Evolutionary conservation across 2,888 invertebrate species (phyloP).

Genomic region (Sialis fuliginosa): DNA sequence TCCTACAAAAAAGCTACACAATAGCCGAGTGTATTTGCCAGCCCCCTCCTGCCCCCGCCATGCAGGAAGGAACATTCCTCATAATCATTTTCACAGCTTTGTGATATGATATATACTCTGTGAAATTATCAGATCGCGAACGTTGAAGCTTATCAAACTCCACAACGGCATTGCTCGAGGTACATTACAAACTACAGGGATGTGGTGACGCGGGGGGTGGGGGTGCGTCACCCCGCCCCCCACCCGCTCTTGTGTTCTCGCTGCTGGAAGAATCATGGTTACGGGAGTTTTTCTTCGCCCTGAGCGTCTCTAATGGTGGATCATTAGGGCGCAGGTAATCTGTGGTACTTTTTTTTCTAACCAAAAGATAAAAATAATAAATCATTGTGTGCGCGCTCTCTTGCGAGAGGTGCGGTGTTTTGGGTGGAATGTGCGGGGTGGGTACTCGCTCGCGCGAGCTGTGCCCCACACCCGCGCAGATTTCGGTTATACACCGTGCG

Average conservation of each 20-base stretch:
- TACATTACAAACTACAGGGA: neutral
- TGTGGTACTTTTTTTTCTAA: conserved; percentile 21
- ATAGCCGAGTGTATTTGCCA: no score
- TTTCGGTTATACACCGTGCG: no score
- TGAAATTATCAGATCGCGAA: conserved; percentile 11
- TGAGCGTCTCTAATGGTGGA: conserved; percentile 24
- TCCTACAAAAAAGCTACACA: no score
- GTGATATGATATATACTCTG: conserved; percentile 22
- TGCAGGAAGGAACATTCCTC: conserved; percentile 27
- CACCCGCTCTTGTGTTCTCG: neutral
- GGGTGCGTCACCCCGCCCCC: neutral
- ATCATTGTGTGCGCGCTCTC: conserved; percentile 20
- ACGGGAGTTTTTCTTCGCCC: conserved; percentile 17
- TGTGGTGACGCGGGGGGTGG: neutral
- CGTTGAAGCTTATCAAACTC: conserved; percentile 12
- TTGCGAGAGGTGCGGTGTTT: no score
- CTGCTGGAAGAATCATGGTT: neutral
- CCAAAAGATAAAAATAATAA: conserved; percentile 26
- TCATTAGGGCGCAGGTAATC: conserved; percentile 28
- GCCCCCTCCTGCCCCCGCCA: conserved; percentile 11
- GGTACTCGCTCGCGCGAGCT: no score
- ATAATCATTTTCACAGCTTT: conserved; percentile 26
- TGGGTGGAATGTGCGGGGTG: no score
- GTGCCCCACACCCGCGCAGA: no score
- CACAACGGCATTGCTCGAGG: no score